Evolutionary conservation across 2,113 vertebrate genomes (phyloP), one percentile per base, ranked within the genome.

Genomic region (Python bivittatus): DNA sequence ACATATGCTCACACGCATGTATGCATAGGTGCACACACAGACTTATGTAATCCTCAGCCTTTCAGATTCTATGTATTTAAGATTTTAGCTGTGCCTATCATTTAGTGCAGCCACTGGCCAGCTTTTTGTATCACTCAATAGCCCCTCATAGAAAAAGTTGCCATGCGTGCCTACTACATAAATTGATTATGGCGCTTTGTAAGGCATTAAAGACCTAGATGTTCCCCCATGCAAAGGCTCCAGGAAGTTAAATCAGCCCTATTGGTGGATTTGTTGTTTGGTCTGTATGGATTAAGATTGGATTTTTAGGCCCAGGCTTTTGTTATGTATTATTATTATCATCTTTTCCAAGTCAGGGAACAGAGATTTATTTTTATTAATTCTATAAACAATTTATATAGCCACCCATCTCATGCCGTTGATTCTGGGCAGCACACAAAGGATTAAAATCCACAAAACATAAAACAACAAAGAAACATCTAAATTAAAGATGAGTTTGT

Each of bases 131-230:
- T 54, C 1, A 23, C 2, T 29, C 84, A 86, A 52, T 27, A 44
- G 20, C 10, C 48, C 84, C 13, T 68, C 58, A 29, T n/a, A n/a
- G 15, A n/a, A 52, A 53, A 68, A 20, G 4, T 23, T 33, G 17
- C 27, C 27, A 52, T 6, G n/a, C n/a, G n/a, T n/a, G 8, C 44
- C 44, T 89, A 60, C 48, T 68, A 56, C 33, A 79, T 92, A 61
- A 91, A 92, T 84, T 93, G 90, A 96, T 97, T 93, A 86, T 44
- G 92, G 33, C 33, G 7, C 17, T 79, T 79, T 79, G 72, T 79
- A 33, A 42, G 33, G 17, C 72, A 42, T 79, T 79, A 79, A 79
- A 79, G n/a, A 79, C 6, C 68, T 79, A 7, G 72, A 79, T 79
- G 33, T 79, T 79, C 72, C 42, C 17, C 33, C 72, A 79, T 17